Evolutionary conservation across 2,888 invertebrate species (phyloP).

Genomic region (Listrodromus nycthemerus): DNA sequence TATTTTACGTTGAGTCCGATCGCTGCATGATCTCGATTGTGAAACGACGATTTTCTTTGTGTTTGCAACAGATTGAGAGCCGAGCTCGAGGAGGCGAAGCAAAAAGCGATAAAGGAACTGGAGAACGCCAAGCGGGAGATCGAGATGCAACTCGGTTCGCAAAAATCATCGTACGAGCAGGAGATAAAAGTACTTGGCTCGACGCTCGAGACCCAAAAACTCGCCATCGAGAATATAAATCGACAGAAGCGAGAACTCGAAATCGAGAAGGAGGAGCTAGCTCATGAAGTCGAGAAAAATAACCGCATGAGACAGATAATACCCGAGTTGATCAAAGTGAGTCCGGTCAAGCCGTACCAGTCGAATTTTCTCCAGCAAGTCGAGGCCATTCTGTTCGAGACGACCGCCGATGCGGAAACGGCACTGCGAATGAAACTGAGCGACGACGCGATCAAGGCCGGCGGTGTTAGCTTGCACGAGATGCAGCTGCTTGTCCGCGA

Average conservation of each 20-base stretch:
- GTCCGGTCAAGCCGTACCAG: slow-evolving; percentile 84
- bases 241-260: slow-evolving; percentile 79
- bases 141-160: slow-evolving; percentile 79
- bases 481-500: slow-evolving; percentile 83
- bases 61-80: slow-evolving; percentile 76
- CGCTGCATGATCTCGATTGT: not conserved
- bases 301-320: slow-evolving; percentile 85
- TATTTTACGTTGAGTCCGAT: no score
- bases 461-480: slow-evolving; percentile 82
- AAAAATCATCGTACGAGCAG: slow-evolving; percentile 80
- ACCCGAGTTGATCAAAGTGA: slow-evolving; percentile 81
- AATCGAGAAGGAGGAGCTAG: slow-evolving; percentile 80
- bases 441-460: slow-evolving; percentile 76
- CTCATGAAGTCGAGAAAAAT: slow-evolving; percentile 84
- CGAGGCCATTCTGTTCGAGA: slow-evolving; percentile 84
- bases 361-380: slow-evolving; percentile 86
- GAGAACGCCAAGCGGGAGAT: slow-evolving; percentile 81
- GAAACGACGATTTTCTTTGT: not conserved
- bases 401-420: slow-evolving; percentile 78
- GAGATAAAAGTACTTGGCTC: slow-evolving; percentile 80
- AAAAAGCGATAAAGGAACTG: slow-evolving; percentile 81
- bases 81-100: slow-evolving; percentile 83
- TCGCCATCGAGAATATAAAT: slow-evolving; percentile 80
- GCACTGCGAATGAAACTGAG: slow-evolving; percentile 78
- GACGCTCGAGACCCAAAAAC: slow-evolving; percentile 81